Conservation (phyloP, 2,113 vertebrate species). For the Apeltes quadracus region DNA sequence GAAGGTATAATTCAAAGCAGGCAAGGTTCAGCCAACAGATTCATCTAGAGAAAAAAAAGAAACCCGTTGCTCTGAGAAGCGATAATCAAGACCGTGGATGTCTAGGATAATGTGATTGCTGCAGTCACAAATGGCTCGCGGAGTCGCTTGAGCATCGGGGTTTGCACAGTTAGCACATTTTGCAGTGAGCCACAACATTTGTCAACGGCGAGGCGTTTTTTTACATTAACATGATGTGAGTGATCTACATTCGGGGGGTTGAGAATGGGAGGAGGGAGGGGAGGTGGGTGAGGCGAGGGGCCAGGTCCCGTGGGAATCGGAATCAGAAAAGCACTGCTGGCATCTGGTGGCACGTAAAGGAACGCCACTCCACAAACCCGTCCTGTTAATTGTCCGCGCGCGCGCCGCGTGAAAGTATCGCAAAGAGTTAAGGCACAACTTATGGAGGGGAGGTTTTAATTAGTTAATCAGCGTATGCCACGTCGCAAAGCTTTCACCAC, state of each 20-base stretch:
- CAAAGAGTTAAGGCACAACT: not conserved
- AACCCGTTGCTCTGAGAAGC: slow-evolving; percentile 48
- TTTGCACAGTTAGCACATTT: slow-evolving; percentile 85
- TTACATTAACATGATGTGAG: slow-evolving; percentile 82
- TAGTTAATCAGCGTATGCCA: not conserved
- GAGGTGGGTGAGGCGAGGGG: not conserved
- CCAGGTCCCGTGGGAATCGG: slow-evolving; percentile 60
- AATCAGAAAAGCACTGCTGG: slow-evolving; percentile 73
- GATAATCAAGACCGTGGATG: slow-evolving; percentile 75
- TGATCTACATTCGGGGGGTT: slow-evolving; percentile 75
- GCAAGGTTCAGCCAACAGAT: slow-evolving; percentile 54
- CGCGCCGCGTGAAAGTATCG: not conserved
- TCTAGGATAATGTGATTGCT: slow-evolving; percentile 80
- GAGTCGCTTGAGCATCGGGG: slow-evolving; percentile 74
- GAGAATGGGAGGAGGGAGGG: not conserved
- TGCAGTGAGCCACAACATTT: slow-evolving; percentile 80
- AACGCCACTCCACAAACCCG: slow-evolving; percentile 63
- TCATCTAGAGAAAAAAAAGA: slow-evolving; percentile 34
- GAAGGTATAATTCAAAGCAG: slow-evolving; percentile 59
- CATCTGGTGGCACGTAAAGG: slow-evolving; percentile 78
- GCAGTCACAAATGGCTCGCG: slow-evolving; percentile 79
- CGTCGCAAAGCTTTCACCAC: slow-evolving; percentile 11
- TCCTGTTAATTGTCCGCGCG: slow-evolving; percentile 41
- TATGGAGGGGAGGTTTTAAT: slow-evolving; percentile 12
- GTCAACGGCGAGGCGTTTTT: slow-evolving; percentile 76